Conservation (phyloP, 1,140 invertebrate genomes). For the Drosophila pectinifera region DNA sequence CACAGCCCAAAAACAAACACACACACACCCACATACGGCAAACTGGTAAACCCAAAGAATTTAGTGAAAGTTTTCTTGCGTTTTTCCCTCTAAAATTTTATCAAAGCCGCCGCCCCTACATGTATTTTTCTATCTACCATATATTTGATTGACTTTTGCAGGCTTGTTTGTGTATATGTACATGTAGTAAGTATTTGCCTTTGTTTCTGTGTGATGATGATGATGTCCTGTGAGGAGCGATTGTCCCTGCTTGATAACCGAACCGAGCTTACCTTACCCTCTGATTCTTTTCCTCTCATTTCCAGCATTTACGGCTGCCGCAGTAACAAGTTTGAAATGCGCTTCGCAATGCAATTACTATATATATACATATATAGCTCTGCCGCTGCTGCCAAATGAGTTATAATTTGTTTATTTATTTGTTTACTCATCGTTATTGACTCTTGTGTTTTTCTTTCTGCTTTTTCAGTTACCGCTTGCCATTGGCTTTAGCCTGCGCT, state of each 20-base stretch:
- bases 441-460: slow-evolving; percentile 23
- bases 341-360: slow-evolving; percentile 51
- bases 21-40: slow-evolving; percentile 17
- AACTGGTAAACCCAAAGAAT: slow-evolving; percentile 41
- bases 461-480: slow-evolving; percentile 60
- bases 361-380: slow-evolving; percentile 17
- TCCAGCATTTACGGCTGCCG: slow-evolving; percentile 69
- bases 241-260: slow-evolving; percentile 42
- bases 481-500: slow-evolving; percentile 42
- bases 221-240: slow-evolving; percentile 33
- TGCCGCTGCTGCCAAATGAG: slow-evolving; percentile 47
- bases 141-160: slow-evolving; percentile 71
- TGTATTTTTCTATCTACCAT: slow-evolving; percentile 53
- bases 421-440: slow-evolving; percentile 22
- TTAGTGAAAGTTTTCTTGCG: slow-evolving; percentile 45
- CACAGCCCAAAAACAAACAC: slow-evolving; percentile 4
- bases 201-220: slow-evolving; percentile 46
- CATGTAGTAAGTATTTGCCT: slow-evolving; percentile 83
- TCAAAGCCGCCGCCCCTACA: slow-evolving; percentile 24
- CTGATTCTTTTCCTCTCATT: slow-evolving; percentile 59
- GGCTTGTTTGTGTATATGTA: slow-evolving; percentile 75
- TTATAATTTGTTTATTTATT: slow-evolving; percentile 36
- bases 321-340: slow-evolving; percentile 72
- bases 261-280: slow-evolving; percentile 53
- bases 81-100: slow-evolving; percentile 23